Conservation (phyloP, 35 echinoderm and acorn worm species). For the Lytechinus pictus region DNA sequence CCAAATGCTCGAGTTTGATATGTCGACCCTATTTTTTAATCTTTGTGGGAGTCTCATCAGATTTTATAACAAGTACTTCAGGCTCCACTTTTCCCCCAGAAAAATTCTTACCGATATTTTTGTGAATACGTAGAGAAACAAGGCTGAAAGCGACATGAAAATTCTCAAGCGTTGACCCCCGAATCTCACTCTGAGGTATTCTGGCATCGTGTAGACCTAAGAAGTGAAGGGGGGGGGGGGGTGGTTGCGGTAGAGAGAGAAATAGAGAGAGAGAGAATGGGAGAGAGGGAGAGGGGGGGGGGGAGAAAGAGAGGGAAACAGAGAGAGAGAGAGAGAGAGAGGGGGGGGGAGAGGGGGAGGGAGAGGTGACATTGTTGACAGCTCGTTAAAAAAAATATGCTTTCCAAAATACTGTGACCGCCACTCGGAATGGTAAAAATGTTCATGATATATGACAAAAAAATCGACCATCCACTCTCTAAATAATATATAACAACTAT, state of each 20-base stretch:
- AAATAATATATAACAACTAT: no score
- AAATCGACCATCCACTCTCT: no score
- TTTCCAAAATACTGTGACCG: no score
- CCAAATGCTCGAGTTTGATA: no score
- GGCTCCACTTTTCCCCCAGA: not conserved
- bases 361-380: no score
- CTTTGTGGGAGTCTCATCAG: not conserved
- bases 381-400: no score
- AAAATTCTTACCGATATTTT: conserved; percentile 75
- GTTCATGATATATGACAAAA: no score
- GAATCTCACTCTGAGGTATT: conserved; percentile 72
- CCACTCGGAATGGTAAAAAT: no score
- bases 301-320: not conserved
- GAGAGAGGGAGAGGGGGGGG: no score
- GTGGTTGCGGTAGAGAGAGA: not conserved
- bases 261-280: not conserved
- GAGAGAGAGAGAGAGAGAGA: not conserved
- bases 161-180: conserved; percentile 76
- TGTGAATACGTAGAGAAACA: conserved; percentile 89
- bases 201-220: conserved; percentile 86
- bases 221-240: not conserved
- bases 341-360: no score
- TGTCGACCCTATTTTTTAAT: no score
- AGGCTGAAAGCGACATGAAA: conserved; percentile 69
- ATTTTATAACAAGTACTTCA: no score